Evolutionary conservation across 2,888 invertebrate species (phyloP), one percentile per base, ranked within the genome.

Genomic region (Elysia crispata): DNA sequence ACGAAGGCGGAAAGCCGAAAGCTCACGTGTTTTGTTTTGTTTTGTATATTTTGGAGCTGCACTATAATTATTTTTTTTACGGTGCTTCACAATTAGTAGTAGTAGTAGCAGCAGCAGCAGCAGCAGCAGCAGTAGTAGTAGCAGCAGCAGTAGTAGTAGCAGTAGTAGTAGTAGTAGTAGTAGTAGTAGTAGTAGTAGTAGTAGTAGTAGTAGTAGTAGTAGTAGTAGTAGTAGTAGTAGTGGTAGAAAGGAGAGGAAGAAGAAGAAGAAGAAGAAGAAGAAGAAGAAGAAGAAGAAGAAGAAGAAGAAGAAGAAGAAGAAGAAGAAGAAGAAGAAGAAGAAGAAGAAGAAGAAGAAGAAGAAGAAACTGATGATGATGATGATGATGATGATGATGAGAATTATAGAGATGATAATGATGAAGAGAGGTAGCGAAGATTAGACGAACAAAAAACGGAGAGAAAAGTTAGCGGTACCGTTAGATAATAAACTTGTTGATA

Each of bases 121-220:
- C 20, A 54, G 18, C 20, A 54, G 54, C 20, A 54, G 54, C n/a
- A 54, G 54, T 54, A 54, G 54, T 54, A 54, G 54, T 54, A 54
- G 54, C 20, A 54, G 54, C 20, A 54, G 54, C 20, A 54, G 54
- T 54, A 54, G 54, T 54, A 54, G 54, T 54, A 54, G n/a, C n/a
- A n/a, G 67, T 67, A 25, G 67, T 67, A 28, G 25, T 30, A 31
- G 62, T 62, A 25, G n/a, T 62, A 20, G 31, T 67, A 25, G 67
- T 28, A 25, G 67, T 67, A 25, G n/a, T n/a, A n/a, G n/a, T n/a
- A n/a, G n/a, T n/a, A n/a, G 30, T 67, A 28, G 67, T 67, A 67
- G 67, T 67, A 67, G 67, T 67, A 67, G 67, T 67, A 28, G 67
- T 67, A 28, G 67, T 67, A 28, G 30, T 67, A 28, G 67, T 67